phyloP scores from a whole-genome alignment of 2,113 vertebrate genomes.

The Rhea americana region DNA sequence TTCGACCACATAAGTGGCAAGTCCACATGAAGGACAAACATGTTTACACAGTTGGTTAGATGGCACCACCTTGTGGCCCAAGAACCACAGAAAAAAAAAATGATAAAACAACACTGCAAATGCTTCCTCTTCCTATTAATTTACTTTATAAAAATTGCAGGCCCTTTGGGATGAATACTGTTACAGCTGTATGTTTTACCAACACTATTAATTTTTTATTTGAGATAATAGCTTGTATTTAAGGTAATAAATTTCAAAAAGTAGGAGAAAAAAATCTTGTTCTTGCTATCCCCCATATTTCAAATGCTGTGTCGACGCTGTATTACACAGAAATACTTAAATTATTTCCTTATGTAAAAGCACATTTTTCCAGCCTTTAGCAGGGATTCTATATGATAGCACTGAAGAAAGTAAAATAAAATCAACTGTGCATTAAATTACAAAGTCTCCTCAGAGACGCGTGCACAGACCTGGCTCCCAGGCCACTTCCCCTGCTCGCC shows the following conservation, averaged over 20 bases:
- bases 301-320: not conserved
- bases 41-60: not conserved
- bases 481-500: not conserved
- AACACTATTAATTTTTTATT: not conserved
- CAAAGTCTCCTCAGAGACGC: not conserved
- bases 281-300: not conserved
- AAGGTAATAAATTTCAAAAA: not conserved
- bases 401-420: not conserved
- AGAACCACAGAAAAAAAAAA: not conserved
- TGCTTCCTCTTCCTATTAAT: not conserved
- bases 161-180: not conserved
- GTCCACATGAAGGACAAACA: accelerated
- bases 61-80: not conserved
- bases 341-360: not conserved
- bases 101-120: not conserved
- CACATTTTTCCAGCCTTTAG: not conserved
- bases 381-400: not conserved
- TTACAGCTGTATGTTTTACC: not conserved
- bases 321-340: not conserved
- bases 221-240: not conserved
- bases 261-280: not conserved
- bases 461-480: not conserved
- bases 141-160: not conserved
- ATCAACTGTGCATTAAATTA: not conserved
- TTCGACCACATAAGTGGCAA: not conserved